Percentiles rank a stretch among this genome's conserved stretches.
Conservation (phyloP, 2,113 vertebrate species). For the Columba livia region DNA sequence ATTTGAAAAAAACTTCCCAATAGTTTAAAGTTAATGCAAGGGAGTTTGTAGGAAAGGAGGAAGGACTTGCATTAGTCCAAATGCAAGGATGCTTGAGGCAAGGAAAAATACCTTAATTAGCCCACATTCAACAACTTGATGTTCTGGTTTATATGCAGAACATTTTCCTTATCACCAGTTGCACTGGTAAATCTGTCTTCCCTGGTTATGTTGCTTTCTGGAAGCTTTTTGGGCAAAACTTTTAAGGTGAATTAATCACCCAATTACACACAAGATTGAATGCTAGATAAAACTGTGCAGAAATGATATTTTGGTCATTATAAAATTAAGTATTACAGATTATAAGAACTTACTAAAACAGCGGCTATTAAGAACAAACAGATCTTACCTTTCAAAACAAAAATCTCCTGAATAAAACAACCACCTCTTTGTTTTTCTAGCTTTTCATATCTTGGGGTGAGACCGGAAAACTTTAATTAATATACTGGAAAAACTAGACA, state of each 20-base stretch:
- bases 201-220: background rate
- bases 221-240: background rate
- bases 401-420: background rate
- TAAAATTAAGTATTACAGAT: background rate
- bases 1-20: background rate
- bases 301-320: background rate
- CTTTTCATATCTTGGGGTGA: background rate
- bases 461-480: background rate
- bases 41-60: background rate
- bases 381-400: background rate
- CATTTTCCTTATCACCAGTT: background rate
- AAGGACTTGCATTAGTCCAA: background rate
- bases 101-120: background rate
- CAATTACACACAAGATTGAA: background rate
- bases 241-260: background rate
- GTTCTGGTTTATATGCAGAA: background rate
- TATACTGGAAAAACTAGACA: background rate
- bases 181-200: background rate
- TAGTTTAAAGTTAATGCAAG: background rate
- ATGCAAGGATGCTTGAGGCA: background rate
- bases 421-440: background rate
- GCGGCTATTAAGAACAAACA: background rate
- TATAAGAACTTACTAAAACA: background rate
- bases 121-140: background rate
- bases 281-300: background rate